These are phyloP conservation scores for Harpalus rubripes DNA, from an alignment of 2,888 invertebrate species.

Conservation along the genomic window DNA sequence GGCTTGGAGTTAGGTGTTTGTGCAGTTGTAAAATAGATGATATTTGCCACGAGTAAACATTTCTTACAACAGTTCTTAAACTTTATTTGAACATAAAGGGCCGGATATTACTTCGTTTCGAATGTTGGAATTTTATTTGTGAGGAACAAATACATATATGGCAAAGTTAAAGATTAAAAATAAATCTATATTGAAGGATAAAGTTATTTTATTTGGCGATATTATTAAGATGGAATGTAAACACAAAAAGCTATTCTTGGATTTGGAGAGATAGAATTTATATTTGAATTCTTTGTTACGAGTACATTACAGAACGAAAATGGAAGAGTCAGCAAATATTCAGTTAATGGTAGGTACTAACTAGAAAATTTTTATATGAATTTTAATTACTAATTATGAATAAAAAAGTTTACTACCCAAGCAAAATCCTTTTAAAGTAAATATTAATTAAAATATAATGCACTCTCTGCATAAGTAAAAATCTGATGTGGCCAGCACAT, in stretches of 20 bases:
- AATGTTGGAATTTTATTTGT: conserved; percentile 16
- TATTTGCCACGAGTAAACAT: conserved; percentile 23
- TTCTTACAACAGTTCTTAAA: conserved; percentile 26
- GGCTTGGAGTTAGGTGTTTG: conserved; percentile 11
- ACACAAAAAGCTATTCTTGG: not conserved
- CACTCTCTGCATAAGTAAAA: too few species aligned
- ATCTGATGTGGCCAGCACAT: too few species aligned
- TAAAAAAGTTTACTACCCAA: too few species aligned
- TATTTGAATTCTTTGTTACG: not conserved
- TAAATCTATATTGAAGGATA: not conserved
- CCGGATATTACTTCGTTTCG: conserved; percentile 26
- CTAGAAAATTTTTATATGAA: too few species aligned
- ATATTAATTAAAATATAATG: too few species aligned
- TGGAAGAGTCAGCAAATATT: not conserved
- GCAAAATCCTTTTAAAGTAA: too few species aligned
- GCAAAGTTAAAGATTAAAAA: not conserved
- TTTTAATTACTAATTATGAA: too few species aligned
- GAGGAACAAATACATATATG: not conserved
- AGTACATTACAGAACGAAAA: not conserved
- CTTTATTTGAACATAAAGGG: conserved; percentile 37
- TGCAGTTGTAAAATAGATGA: conserved; percentile 33
- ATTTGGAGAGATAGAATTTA: not conserved
- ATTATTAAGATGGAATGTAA: not conserved
- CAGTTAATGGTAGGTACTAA: not conserved
- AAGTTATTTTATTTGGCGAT: not conserved